phyloP scores from a whole-genome alignment of 1,140 invertebrate genomes.

The Drosophila micromelanica region DNA sequence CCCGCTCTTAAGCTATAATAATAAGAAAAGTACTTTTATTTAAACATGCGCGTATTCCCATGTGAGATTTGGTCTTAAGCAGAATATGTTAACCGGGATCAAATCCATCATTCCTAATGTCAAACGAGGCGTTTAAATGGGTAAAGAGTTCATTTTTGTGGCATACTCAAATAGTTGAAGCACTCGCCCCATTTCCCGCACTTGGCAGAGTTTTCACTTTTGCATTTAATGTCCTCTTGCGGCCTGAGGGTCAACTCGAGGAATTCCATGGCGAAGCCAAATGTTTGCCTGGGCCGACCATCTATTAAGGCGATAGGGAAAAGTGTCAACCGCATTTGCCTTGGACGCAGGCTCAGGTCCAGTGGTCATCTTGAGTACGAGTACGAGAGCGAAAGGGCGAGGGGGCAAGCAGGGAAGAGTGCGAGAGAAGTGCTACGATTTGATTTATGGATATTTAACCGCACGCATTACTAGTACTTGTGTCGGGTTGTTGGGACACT shows the following conservation, averaged over 20 bases:
- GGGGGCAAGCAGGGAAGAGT: constrained; percentile 7
- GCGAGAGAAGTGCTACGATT: constrained; percentile 56
- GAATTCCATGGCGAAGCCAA: constrained; percentile 63
- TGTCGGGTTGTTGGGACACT: constrained; percentile 50
- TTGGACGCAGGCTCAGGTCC: constrained; percentile 46
- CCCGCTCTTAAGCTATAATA: too few species aligned
- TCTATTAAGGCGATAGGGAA: constrained; percentile 67
- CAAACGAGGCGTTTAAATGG: constrained; percentile 20
- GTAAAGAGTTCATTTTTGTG: constrained; percentile 50
- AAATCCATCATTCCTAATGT: constrained; percentile 23
- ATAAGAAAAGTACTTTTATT: not conserved
- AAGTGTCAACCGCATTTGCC: constrained; percentile 80
- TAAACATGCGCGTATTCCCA: not conserved
- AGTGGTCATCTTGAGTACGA: constrained; percentile 74
- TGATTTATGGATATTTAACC: constrained; percentile 83
- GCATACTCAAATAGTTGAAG: constrained; percentile 38
- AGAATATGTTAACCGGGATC: not conserved
- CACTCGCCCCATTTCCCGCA: constrained; percentile 7
- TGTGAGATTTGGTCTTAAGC: not conserved
- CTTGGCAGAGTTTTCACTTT: constrained; percentile 74
- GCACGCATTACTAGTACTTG: constrained; percentile 74
- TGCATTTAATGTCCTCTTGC: constrained; percentile 76
- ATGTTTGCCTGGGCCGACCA: constrained; percentile 46
- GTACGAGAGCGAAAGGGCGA: constrained; percentile 1
- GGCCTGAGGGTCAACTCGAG: constrained; percentile 77